These are phyloP conservation scores for Poicephalus gulielmi DNA, from an alignment of 2,113 vertebrate species.

Conservation along the genomic window DNA sequence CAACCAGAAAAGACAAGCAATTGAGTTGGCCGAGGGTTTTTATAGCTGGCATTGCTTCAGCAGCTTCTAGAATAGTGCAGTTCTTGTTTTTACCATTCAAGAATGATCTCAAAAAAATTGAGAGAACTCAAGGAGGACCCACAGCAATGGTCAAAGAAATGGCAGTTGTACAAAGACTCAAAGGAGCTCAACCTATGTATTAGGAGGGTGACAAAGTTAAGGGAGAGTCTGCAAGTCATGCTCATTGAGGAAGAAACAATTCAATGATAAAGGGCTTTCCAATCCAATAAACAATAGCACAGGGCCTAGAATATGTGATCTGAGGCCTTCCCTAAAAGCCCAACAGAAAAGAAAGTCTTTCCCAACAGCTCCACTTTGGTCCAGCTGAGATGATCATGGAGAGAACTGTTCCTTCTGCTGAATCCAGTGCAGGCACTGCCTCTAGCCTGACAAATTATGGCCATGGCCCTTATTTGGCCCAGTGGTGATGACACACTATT, in stretches of 20 bases:
- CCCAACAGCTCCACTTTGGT: neutral
- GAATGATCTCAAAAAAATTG: neutral
- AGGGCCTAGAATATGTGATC: neutral
- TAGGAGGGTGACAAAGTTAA: neutral
- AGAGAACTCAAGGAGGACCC: neutral
- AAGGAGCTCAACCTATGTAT: neutral
- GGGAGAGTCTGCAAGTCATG: neutral
- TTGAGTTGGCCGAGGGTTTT: neutral
- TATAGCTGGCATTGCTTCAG: neutral
- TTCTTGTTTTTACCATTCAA: neutral
- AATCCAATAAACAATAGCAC: neutral
- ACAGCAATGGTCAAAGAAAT: neutral
- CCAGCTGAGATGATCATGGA: neutral
- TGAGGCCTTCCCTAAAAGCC: neutral
- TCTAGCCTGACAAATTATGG: neutral
- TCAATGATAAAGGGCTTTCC: neutral
- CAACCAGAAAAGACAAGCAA: neutral
- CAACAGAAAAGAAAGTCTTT: neutral
- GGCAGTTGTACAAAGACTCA: neutral
- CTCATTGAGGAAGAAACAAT: neutral
- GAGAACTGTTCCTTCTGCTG: neutral
- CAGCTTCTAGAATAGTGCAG: neutral
- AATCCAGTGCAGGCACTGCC: neutral
- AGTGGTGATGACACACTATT: neutral
- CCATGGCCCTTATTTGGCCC: neutral